Conservation (phyloP, 1,140 invertebrate species). For the Panagrolaimus sp. region DNA sequence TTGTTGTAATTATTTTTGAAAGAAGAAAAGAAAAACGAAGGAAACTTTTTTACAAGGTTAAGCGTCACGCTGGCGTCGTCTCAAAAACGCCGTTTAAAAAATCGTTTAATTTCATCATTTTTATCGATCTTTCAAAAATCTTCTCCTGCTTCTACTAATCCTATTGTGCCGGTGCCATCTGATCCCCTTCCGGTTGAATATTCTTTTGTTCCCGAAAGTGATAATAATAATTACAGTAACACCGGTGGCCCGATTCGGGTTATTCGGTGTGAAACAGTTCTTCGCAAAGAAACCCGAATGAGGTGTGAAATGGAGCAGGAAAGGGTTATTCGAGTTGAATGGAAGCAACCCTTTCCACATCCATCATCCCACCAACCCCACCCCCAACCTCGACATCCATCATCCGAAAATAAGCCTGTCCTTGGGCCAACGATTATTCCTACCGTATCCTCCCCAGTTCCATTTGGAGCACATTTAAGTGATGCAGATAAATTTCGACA, state of each 20-base stretch:
- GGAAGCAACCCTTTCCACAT: too few relatives aligned
- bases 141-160: neutral
- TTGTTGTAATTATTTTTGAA: too few relatives aligned
- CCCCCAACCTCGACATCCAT: neutral
- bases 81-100: too few relatives aligned
- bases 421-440: constrained; percentile 3
- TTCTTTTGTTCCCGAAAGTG: neutral
- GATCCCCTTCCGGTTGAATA: neutral
- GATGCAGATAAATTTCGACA: neutral
- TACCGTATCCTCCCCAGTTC: neutral
- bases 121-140: neutral
- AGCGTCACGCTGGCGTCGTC: too few relatives aligned
- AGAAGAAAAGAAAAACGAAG: too few relatives aligned
- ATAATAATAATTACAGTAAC: too few relatives aligned
- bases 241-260: constrained; percentile 2
- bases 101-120: too few relatives aligned
- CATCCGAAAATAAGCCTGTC: neutral
- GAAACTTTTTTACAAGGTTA: too few relatives aligned
- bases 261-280: neutral
- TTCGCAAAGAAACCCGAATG: constrained; percentile 3
- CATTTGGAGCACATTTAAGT: neutral
- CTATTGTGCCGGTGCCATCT: neutral
- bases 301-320: neutral
- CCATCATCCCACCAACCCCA: neutral
- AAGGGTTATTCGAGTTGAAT: neutral